Conservation (phyloP, 2,888 invertebrate species). For the Phoronis australis region DNA sequence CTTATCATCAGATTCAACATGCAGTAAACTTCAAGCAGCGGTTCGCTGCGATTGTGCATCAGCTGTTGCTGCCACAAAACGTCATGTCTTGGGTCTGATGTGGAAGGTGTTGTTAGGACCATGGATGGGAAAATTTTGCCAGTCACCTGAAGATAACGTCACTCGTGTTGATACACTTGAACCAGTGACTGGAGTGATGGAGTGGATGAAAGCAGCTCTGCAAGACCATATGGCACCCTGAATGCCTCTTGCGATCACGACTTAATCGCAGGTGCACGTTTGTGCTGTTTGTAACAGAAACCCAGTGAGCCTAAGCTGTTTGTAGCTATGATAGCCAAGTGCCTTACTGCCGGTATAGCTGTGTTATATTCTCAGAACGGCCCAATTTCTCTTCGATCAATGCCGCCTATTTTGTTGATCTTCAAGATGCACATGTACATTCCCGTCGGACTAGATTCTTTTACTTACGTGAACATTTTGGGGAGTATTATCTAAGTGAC, state of each 20-base stretch:
- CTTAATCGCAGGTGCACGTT: background rate
- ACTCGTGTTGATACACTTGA: slow-evolving; percentile 1
- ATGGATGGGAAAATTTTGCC: slow-evolving; percentile 4
- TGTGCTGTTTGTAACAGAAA: background rate
- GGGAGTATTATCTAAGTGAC: too few species aligned
- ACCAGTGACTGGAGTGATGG: slow-evolving; percentile 3
- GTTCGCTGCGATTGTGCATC: background rate
- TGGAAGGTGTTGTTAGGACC: slow-evolving; percentile 4
- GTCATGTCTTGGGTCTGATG: slow-evolving; percentile 6
- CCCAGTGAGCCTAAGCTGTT: background rate
- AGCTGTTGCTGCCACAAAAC: background rate
- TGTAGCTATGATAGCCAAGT: background rate
- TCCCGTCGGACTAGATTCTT: too few species aligned
- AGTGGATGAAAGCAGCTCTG: background rate
- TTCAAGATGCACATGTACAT: too few species aligned
- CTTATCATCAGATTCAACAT: background rate
- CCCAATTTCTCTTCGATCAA: too few species aligned
- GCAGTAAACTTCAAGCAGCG: background rate
- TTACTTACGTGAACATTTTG: too few species aligned
- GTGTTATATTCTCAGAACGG: slow-evolving; percentile 13
- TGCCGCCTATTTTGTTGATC: too few species aligned
- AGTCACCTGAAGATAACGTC: background rate
- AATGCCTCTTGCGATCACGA: background rate
- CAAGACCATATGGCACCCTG: slow-evolving; percentile 1
- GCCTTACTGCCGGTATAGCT: background rate